phyloP scores from a whole-genome alignment of 2,888 invertebrate species.

The Callyntrura sp. region DNA sequence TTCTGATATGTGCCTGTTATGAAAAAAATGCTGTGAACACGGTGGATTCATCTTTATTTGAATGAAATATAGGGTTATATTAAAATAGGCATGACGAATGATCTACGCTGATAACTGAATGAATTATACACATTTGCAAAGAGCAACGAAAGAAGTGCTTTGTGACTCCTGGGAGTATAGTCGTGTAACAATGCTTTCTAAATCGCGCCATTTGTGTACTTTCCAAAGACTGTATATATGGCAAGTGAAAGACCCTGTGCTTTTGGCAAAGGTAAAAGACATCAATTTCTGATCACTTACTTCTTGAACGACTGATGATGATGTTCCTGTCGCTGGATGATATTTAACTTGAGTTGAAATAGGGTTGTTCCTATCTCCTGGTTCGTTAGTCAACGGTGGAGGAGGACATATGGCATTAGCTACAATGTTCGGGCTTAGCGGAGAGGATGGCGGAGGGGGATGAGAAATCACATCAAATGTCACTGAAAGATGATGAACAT shows the following conservation, averaged over 20 bases:
- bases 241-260: not conserved
- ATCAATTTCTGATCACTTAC: slow-evolving; percentile 65
- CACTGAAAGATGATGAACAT: slow-evolving; percentile 75
- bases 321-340: slow-evolving; percentile 54
- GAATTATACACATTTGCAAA: slow-evolving; percentile 19
- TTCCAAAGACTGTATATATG: not conserved
- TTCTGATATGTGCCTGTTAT: no score
- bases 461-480: slow-evolving; percentile 77
- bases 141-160: not conserved
- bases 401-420: slow-evolving; percentile 75
- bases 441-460: slow-evolving; percentile 72
- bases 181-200: not conserved
- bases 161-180: not conserved
- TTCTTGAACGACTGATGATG: slow-evolving; percentile 52
- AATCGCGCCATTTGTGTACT: slow-evolving; percentile 16
- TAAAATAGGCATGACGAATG: slow-evolving; percentile 4
- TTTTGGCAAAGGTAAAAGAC: not conserved
- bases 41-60: not conserved
- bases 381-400: slow-evolving; percentile 73
- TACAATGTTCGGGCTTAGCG: slow-evolving; percentile 70
- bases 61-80: not conserved
- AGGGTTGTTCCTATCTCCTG: slow-evolving; percentile 14
- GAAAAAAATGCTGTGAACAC: no score
- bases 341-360: slow-evolving; percentile 63
- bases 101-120: slow-evolving; percentile 14